Percentiles rank a stretch among this genome's conserved stretches.
These are phyloP conservation scores for Ceyx melanurus DNA, from an alignment of 2,113 vertebrate species.

Conservation along the genomic window DNA sequence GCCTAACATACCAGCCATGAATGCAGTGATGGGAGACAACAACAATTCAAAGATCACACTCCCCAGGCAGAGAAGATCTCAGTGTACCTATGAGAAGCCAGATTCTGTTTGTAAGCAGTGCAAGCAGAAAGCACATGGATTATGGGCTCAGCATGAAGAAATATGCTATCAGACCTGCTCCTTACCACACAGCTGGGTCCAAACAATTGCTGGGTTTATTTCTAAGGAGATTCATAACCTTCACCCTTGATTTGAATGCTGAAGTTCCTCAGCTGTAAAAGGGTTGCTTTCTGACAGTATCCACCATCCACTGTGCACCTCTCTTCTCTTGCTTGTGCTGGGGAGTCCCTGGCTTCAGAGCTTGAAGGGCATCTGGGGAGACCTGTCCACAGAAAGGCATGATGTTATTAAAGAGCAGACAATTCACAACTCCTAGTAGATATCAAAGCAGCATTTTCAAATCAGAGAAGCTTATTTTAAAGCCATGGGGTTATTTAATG, in stretches of 20 bases:
- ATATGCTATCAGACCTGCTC: not conserved
- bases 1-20: not conserved
- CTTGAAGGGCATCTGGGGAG: not conserved
- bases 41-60: not conserved
- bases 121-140: not conserved
- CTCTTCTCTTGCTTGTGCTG: not conserved
- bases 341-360: not conserved
- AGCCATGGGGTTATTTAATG: not conserved
- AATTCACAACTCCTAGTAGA: not conserved
- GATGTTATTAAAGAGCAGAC: not conserved
- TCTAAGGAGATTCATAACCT: not conserved
- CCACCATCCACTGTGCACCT: fast-evolving
- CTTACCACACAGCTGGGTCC: fast-evolving
- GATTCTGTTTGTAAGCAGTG: not conserved
- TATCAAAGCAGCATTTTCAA: not conserved
- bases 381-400: fast-evolving
- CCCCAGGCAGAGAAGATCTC: not conserved
- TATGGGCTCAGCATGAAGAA: not conserved
- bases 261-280: not conserved
- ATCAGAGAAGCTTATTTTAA: not conserved
- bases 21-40: not conserved
- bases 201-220: not conserved
- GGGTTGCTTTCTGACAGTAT: not conserved
- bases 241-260: not conserved
- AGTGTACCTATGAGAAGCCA: not conserved